Conservation (phyloP, 2,113 vertebrate species). For the Cyprinus carpio region DNA sequence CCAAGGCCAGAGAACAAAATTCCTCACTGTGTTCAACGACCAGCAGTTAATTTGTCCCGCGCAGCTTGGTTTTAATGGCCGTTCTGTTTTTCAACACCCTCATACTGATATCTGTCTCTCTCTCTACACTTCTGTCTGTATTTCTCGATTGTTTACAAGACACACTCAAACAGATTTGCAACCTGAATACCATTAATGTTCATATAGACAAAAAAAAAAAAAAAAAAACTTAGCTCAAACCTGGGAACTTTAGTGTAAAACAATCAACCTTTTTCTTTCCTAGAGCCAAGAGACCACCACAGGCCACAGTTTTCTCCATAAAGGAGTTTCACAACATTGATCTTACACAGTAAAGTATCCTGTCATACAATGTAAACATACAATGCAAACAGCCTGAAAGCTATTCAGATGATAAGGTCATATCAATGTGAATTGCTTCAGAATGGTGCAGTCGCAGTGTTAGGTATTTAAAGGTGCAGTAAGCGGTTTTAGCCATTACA, state of each 20-base stretch:
- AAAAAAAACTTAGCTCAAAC: not conserved
- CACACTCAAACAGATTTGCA: not conserved
- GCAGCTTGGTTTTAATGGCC: constrained; percentile 50
- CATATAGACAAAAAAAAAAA: no score
- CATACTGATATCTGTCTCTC: not conserved
- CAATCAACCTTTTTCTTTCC: not conserved
- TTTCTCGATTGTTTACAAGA: not conserved
- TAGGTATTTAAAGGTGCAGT: no score
- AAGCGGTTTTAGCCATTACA: not conserved
- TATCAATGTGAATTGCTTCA: not conserved
- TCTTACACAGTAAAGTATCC: not conserved
- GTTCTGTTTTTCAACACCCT: constrained; percentile 34
- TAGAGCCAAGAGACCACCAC: not conserved
- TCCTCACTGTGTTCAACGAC: constrained; percentile 60
- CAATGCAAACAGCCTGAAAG: not conserved
- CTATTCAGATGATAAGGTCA: not conserved
- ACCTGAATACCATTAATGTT: not conserved
- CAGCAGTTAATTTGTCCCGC: constrained; percentile 50
- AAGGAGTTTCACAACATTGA: not conserved
- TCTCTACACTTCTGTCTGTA: not conserved
- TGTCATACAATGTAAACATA: not conserved
- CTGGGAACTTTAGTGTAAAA: not conserved
- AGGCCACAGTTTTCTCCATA: not conserved
- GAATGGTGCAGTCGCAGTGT: not conserved
- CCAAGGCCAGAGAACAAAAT: constrained; percentile 65